Evolutionary conservation across 2,113 vertebrate genomes (phyloP), one percentile per base, ranked within the genome.

Genomic region (Seriola dumerili): DNA sequence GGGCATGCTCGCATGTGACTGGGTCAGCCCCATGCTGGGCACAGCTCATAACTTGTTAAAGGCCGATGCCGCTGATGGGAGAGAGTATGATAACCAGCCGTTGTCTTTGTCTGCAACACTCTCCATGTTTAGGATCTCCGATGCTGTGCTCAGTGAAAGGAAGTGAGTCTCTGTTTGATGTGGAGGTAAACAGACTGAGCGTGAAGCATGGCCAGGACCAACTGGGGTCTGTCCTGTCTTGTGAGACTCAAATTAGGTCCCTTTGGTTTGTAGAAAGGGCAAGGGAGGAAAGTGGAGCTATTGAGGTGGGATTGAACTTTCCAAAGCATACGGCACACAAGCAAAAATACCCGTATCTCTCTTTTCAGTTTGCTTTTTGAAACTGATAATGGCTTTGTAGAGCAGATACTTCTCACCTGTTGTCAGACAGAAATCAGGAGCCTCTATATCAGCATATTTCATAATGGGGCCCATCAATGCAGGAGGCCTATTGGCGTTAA

Each of bases 141-240:
- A 63, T 34, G 32, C 21, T 29, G 46, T 38, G 50, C 67, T 70
- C 71, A 59, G 38, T 83, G 65, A 78, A 84, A 77, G 71, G 59
- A 78, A 73, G 54, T 17, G 72, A 68, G 74, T 16, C 54, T n/a
- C 34, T 68, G 59, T 84, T 76, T 85, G 80, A 85, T 86, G 71
- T 84, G 32, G 64, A 72, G 67, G 61, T 84, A 87, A 88, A 78
- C 63, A 80, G 82, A 79, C 72, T 67, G 78, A 83, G 82, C 61
- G 80, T 85, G 83, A 89, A 83, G 88, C 85, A 79, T 61, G 64
- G 74, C 73, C 76, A 72, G 79, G 76, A 78, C 68, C 69, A 62
- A 44, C 32, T 48, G 70, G 62, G 54, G 19, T 86, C 83, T 65
- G 21, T 79, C 65, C 67, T 77, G 65, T 79, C 58, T 29, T 25